Base-by-base conservation (phyloP, 2,888 invertebrate genomes). In the Tipula unca region DNA sequence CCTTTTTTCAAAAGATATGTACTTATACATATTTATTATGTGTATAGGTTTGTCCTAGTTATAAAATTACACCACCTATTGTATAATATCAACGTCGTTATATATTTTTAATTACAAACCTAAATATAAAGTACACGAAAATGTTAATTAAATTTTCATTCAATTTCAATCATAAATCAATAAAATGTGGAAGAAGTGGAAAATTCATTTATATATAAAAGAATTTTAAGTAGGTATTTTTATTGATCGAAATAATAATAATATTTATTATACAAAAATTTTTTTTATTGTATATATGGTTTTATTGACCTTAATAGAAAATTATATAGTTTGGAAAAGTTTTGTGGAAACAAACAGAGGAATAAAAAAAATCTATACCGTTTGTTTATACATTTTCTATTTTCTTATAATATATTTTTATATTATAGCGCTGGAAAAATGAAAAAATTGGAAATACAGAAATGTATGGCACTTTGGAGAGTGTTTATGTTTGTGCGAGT, bases 251-350 rank as follows among this genome's bases (percentile, higher is more conserved):
- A 69, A 25, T 69, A 69, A 54, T 54, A 54, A 20, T n/a, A 48
- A 25, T 69, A 25, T 25, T 69, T 25, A 69, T 69, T 25, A 69
- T 69, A 69, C 25, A 69, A 69, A n/a, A 69, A 25, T 25, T 6
- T 17, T 69, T 69, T n/a, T 14, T 48, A 48, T 10, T 8, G 25
- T 69, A n/a, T 69, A 69, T 69, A 69, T 69, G 25, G 69, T 69
- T 69, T 69, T 69, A 69, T 69, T 69, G 69, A 69, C 69, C 69
- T 69, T 69, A 69, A 69, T 69, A 69, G 69, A 69, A 69, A 69
- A 69, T 69, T 69, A 13, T 69, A 69, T 69, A 69, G 69, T 69
- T 69, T 25, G 69, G 69, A 69, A 69, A 69, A 69, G 69, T 69
- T 69, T 69, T 25, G 25, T 69, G 69, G 69, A 69, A 69, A 69